A percentile compares a stretch with the other conserved stretches of the same genome.
These are phyloP conservation scores for Melanaphis sacchari DNA, from an alignment of 1,140 invertebrate species.

Conservation along the genomic window DNA sequence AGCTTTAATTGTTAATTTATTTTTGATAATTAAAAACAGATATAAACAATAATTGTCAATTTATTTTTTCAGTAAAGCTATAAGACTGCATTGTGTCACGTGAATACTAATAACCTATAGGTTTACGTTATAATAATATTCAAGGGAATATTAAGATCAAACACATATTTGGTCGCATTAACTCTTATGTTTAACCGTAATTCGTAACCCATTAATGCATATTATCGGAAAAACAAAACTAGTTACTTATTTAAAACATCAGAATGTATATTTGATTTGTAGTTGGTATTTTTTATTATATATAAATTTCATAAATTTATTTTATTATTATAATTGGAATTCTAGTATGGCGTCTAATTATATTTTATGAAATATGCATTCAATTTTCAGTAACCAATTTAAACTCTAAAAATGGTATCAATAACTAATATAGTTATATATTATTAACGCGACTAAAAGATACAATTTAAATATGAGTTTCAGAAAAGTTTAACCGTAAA, in stretches of 20 bases:
- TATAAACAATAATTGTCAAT: neutral
- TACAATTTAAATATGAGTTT: neutral
- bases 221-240: neutral
- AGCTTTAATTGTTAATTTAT: conserved; percentile 22
- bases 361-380: neutral
- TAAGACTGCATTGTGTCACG: neutral
- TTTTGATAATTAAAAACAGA: conserved; percentile 19
- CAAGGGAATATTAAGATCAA: neutral
- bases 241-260: neutral
- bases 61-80: neutral
- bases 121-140: neutral
- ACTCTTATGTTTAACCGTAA: neutral
- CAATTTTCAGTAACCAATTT: neutral
- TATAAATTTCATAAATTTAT: neutral
- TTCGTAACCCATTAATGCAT: neutral
- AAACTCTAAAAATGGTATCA: neutral
- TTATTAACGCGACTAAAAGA: neutral
- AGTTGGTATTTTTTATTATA: neutral
- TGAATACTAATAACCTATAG: too few species aligned
- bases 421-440: neutral
- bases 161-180: neutral
- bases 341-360: neutral
- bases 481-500: neutral
- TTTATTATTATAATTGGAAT: neutral
- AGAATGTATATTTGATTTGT: neutral